A percentile compares a stretch with the other conserved stretches of the same genome.
These are phyloP conservation scores for Catostomus latipinnis DNA, from an alignment of 2,797 vertebrate species.

Conservation along the genomic window DNA sequence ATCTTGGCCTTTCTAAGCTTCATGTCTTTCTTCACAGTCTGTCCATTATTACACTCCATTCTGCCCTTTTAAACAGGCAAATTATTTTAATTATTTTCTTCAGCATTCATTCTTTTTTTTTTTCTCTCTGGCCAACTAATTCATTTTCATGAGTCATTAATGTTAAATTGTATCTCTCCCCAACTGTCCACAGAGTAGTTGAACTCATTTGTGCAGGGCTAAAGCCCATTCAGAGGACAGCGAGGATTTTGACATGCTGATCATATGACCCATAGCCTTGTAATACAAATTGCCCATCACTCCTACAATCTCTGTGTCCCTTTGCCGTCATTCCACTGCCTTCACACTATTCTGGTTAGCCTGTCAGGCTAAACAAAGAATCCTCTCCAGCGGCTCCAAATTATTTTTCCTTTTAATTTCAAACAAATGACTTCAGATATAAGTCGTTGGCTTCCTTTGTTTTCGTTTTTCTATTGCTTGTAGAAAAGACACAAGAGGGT, in stretches of 20 bases:
- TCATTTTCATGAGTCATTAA: conserved; percentile 46
- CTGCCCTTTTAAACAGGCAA: conserved; percentile 27
- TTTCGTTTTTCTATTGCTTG: background rate
- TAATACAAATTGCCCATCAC: conserved; percentile 55
- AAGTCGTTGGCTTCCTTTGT: conserved; percentile 35
- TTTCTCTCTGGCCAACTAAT: conserved; percentile 13
- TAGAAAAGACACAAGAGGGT: background rate
- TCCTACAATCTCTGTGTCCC: conserved; percentile 6
- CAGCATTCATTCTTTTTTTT: conserved; percentile 28
- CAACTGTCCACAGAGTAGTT: conserved; percentile 33
- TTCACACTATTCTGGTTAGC: conserved; percentile 36
- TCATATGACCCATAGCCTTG: conserved; percentile 39
- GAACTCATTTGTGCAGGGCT: conserved; percentile 43
- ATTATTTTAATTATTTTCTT: conserved; percentile 44
- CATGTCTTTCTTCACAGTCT: background rate
- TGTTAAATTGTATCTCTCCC: conserved; percentile 42
- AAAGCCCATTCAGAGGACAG: conserved; percentile 27
- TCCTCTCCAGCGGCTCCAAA: conserved; percentile 17
- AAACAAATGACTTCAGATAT: conserved; percentile 32
- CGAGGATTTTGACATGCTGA: conserved; percentile 23
- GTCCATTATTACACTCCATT: background rate
- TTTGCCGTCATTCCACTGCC: conserved; percentile 13
- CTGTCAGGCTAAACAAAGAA: conserved; percentile 47
- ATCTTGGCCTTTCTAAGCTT: conserved; percentile 1
- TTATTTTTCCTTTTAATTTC: conserved; percentile 27